Percentiles rank a stretch among this genome's conserved stretches.
These are phyloP conservation scores for Tarsius wallacei DNA, from an alignment of 2,797 vertebrate species.

Conservation along the genomic window DNA sequence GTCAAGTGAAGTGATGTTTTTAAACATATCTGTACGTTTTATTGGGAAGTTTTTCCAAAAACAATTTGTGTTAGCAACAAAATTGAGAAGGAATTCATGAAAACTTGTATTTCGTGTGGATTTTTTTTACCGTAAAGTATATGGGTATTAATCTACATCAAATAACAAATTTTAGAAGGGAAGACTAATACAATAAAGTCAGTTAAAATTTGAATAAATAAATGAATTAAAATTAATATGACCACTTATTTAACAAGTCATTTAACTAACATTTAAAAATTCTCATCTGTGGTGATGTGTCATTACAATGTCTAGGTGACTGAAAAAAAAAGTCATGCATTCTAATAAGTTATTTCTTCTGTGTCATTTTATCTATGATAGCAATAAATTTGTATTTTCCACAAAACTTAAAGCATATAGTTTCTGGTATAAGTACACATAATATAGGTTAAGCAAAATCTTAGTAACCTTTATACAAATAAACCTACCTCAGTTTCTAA, in stretches of 20 bases:
- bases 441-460: not conserved
- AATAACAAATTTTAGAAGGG: not conserved
- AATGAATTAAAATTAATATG: constrained; percentile 1
- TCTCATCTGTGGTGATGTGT: not conserved
- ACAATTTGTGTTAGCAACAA: not conserved
- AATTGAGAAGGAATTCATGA: not conserved
- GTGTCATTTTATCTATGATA: not conserved
- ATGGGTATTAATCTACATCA: not conserved
- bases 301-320: not conserved
- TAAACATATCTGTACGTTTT: not conserved
- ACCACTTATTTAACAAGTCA: not conserved
- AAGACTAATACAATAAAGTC: not conserved
- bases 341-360: not conserved
- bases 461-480: not conserved
- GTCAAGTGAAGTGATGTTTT: not conserved
- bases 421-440: not conserved
- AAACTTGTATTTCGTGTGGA: not conserved
- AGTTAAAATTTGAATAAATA: constrained; percentile 24
- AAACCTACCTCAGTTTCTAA: not conserved
- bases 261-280: not conserved
- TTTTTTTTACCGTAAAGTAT: constrained; percentile 15
- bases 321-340: not conserved
- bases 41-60: not conserved
- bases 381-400: not conserved
- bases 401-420: not conserved